Evolutionary conservation across 2,888 invertebrate species (phyloP), one percentile per base, ranked within the genome.

Genomic region (Trissoscelio sp.): DNA sequence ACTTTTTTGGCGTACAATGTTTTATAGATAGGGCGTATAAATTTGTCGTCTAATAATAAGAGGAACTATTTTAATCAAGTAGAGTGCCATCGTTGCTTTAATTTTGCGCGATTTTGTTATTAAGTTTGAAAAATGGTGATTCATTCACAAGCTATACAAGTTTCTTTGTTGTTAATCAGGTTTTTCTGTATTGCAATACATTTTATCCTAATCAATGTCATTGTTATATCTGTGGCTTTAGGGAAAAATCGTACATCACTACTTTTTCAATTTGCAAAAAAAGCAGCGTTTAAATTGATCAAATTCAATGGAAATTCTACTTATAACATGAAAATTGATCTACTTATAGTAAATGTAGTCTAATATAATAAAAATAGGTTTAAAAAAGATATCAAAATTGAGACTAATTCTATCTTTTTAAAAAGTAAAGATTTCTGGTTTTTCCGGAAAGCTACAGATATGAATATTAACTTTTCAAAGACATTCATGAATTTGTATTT

Each of bases 41-140:
- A 66, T 66, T 51, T 66, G 51, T 66, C 53, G 66, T 11, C 39
- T 66, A 53, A 66, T 66, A 39, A 53, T 66, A 64, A 51, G 37
- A 53, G n/a, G 66, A 28, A 28, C 66, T 34, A 39, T 14, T 66
- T 66, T 66, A 66, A 66, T 66, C 51, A 66, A 66, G 46, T 16
- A 24, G 51, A 66, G 64, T 66, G 64, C 51, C 48, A 9, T 3
- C 58, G 24, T 24, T 16, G 34, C 34, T 24, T 24, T 66, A 34
- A 53, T 66, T 66, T 51, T 24, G 28, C 24, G 7, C 24, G 12
- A 53, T 53, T 66, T 66, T 53, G 39, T 22, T 66, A 53, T 53
- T 37, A 51, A 53, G 18, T 62, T 31, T 37, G 51, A 66, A 37
- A 66, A 66, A 53, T 20, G 51, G 16, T 18, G 51, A 44, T 48